A percentile compares a stretch with the other conserved stretches of the same genome.
Evolutionary conservation across 2,888 invertebrate genomes (phyloP).

Genomic region (Hedya salicella): DNA sequence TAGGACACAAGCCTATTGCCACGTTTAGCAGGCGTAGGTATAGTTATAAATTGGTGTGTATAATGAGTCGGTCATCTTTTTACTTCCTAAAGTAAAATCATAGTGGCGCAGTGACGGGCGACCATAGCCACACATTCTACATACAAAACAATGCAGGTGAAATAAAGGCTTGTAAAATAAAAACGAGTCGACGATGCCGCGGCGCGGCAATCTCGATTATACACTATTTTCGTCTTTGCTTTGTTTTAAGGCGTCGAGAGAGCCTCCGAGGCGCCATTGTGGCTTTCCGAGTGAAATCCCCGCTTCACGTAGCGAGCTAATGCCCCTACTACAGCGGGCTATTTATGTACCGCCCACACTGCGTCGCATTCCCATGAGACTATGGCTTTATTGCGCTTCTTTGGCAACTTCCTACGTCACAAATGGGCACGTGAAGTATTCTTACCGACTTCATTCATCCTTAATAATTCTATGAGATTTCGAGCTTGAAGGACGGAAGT

Average conservation of each 20-base stretch:
- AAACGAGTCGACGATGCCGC: neutral
- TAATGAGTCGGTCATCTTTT: no score
- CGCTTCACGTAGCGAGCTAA: conserved; percentile 21
- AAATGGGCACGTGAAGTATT: neutral
- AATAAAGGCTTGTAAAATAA: conserved; percentile 1
- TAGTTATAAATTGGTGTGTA: no score
- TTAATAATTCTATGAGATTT: no score
- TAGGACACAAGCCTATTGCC: no score
- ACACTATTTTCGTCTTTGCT: conserved; percentile 42
- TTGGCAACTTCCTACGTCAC: neutral
- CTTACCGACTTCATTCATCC: neutral
- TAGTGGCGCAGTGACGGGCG: no score
- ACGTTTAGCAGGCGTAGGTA: no score
- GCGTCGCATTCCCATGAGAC: conserved; percentile 14
- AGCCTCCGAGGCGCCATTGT: conserved; percentile 39
- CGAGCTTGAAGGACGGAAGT: no score
- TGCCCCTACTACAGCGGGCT: conserved; percentile 15
- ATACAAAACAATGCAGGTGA: neutral
- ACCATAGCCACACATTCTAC: neutral
- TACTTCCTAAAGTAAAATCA: no score
- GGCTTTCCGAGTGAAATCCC: conserved; percentile 38
- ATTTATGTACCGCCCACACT: conserved; percentile 34
- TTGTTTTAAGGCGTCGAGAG: conserved; percentile 41
- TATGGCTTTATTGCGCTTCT: neutral
- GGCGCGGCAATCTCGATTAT: conserved; percentile 34